These are phyloP conservation scores for Linurgus olivaceus DNA, from an alignment of 2,797 vertebrate species.

Conservation along the genomic window DNA sequence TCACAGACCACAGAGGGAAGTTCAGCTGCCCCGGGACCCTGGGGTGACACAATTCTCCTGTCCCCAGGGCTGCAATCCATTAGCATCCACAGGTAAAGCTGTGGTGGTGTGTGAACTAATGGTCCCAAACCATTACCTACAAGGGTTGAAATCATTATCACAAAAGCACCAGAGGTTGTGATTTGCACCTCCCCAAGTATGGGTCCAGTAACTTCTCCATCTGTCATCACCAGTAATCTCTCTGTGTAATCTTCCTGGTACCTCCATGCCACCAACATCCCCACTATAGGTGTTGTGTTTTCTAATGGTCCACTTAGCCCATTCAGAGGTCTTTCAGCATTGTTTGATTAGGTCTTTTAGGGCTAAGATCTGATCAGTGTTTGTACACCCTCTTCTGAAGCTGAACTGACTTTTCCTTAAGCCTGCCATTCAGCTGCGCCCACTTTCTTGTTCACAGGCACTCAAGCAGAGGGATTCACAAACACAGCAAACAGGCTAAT, in stretches of 20 bases:
- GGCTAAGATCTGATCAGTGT: slow-evolving; percentile 40
- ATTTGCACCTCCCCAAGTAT: background rate
- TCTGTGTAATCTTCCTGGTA: background rate
- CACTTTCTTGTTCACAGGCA: slow-evolving; percentile 35
- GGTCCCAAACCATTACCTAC: slow-evolving; percentile 9
- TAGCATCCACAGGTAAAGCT: background rate
- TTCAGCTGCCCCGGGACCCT: rapidly evolving
- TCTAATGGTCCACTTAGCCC: slow-evolving; percentile 38
- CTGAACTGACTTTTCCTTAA: slow-evolving; percentile 36
- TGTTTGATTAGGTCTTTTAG: slow-evolving; percentile 45
- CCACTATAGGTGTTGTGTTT: slow-evolving; percentile 11
- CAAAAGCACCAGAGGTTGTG: background rate
- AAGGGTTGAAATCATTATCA: background rate
- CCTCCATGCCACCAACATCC: background rate
- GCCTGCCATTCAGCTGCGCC: slow-evolving; percentile 10
- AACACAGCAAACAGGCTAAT: slow-evolving; percentile 55
- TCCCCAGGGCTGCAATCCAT: background rate
- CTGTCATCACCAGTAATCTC: slow-evolving; percentile 5
- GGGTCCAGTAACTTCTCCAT: background rate
- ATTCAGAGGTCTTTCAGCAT: background rate
- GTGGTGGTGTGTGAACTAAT: background rate
- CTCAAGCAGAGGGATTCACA: slow-evolving; percentile 47
- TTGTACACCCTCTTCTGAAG: slow-evolving; percentile 24
- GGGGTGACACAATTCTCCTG: background rate
- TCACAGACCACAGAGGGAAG: background rate